phyloP scores from a whole-genome alignment of 2,113 vertebrate species.

The Macquaria australasica region DNA sequence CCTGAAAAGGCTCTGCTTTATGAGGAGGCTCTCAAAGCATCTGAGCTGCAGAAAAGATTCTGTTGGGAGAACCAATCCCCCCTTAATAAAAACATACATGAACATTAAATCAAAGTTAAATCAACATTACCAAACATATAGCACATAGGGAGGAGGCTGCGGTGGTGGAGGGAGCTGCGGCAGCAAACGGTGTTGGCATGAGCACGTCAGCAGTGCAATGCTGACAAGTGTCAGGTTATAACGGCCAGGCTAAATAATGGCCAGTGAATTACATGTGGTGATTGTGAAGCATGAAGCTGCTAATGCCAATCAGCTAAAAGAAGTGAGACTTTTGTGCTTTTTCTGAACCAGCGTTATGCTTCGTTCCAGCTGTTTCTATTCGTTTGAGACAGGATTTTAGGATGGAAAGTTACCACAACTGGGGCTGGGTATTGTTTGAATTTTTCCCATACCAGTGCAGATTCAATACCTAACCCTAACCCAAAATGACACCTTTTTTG shows the following conservation, averaged over 20 bases:
- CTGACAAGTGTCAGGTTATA: not conserved
- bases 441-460: not conserved
- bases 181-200: not conserved
- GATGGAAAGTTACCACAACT: not conserved
- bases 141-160: not conserved
- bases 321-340: too few species aligned
- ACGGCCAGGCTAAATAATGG: not conserved
- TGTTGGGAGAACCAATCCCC: not conserved
- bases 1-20: not conserved
- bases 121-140: not conserved
- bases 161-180: not conserved
- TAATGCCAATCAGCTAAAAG: too few species aligned
- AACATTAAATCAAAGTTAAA: not conserved
- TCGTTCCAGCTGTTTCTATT: not conserved
- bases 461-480: not conserved
- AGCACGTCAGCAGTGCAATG: not conserved
- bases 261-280: too few species aligned
- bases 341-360: too few species aligned
- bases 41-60: not conserved
- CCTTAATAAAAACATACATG: not conserved
- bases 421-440: not conserved
- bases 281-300: too few species aligned
- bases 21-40: constrained; percentile 18
- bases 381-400: not conserved
- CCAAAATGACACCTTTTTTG: not conserved